Percentiles rank a stretch among this genome's conserved stretches.
Evolutionary conservation across 1,140 invertebrate species (phyloP).

Genomic region (Drosophila santomea): DNA sequence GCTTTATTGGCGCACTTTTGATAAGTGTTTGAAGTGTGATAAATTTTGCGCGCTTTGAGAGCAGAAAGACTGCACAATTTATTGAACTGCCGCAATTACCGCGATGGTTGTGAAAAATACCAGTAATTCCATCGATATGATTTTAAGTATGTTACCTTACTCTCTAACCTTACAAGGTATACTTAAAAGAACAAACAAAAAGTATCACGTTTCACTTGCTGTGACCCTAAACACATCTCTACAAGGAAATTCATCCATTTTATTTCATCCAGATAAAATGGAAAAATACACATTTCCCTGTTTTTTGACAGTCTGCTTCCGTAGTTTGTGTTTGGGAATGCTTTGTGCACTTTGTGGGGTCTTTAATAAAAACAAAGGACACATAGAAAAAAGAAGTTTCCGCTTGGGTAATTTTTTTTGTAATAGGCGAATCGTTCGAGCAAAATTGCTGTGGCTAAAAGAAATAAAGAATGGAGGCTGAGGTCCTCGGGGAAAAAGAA

Average conservation of each 20-base stretch:
- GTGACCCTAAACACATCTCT: slow-evolving; percentile 4
- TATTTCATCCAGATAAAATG: slow-evolving; percentile 10
- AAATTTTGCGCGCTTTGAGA: neutral
- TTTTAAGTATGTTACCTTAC: neutral
- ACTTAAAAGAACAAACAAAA: slow-evolving; percentile 22
- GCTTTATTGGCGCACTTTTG: neutral
- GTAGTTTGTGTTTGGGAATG: slow-evolving; percentile 21
- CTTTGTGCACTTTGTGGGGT: slow-evolving; percentile 46
- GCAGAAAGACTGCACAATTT: slow-evolving; percentile 12
- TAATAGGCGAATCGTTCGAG: slow-evolving; percentile 14
- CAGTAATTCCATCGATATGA: slow-evolving; percentile 15
- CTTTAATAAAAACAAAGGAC: slow-evolving; percentile 47
- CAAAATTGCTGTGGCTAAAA: slow-evolving; percentile 8
- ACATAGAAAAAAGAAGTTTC: slow-evolving; percentile 23
- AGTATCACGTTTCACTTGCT: slow-evolving; percentile 11
- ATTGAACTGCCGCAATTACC: slow-evolving; percentile 34
- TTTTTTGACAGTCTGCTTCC: slow-evolving; percentile 30
- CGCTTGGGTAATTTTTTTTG: slow-evolving; percentile 28
- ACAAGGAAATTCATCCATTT: slow-evolving; percentile 1
- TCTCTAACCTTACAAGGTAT: neutral
- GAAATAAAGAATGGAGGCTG: neutral
- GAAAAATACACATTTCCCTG: slow-evolving; percentile 16
- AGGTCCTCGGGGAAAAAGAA: neutral
- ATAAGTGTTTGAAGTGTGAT: too few relatives aligned
- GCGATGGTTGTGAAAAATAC: slow-evolving; percentile 1